Evolutionary conservation across 1,140 invertebrate species (phyloP).

Genomic region (Bombus difficillimus): DNA sequence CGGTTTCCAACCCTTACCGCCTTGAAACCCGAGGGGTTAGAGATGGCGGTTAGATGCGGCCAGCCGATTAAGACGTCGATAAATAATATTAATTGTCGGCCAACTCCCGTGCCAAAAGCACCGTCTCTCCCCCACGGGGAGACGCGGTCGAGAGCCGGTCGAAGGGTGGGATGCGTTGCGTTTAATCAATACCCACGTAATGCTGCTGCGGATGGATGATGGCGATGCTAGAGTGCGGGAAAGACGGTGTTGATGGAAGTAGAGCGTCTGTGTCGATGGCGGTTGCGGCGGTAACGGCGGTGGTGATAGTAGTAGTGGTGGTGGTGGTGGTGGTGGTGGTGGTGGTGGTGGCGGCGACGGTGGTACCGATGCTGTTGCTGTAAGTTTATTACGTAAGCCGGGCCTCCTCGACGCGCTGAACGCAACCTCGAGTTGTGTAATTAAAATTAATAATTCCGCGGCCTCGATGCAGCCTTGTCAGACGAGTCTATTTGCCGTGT

Average conservation of each 20-base stretch:
- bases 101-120: conserved; percentile 64
- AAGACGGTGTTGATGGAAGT: conserved; percentile 46
- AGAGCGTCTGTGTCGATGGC: conserved; percentile 39
- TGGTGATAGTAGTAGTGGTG: neutral
- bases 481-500: conserved; percentile 65
- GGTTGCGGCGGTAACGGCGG: neutral
- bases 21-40: conserved; percentile 44
- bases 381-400: conserved; percentile 69
- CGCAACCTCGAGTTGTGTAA: conserved; percentile 68
- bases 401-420: conserved; percentile 62
- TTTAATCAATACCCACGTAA: conserved; percentile 81
- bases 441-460: conserved; percentile 72
- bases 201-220: conserved; percentile 69
- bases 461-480: conserved; percentile 66
- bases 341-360: neutral
- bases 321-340: neutral
- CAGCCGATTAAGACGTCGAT: conserved; percentile 81
- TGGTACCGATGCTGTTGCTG: conserved; percentile 66
- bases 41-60: conserved; percentile 76
- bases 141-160: conserved; percentile 4
- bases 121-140: conserved; percentile 27
- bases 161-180: conserved; percentile 70
- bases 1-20: conserved; percentile 43
- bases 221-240: conserved; percentile 50
- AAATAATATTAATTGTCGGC: conserved; percentile 82